These are phyloP conservation scores for Troides oblongomaculatus DNA, from an alignment of 2,888 invertebrate species.

Conservation along the genomic window DNA sequence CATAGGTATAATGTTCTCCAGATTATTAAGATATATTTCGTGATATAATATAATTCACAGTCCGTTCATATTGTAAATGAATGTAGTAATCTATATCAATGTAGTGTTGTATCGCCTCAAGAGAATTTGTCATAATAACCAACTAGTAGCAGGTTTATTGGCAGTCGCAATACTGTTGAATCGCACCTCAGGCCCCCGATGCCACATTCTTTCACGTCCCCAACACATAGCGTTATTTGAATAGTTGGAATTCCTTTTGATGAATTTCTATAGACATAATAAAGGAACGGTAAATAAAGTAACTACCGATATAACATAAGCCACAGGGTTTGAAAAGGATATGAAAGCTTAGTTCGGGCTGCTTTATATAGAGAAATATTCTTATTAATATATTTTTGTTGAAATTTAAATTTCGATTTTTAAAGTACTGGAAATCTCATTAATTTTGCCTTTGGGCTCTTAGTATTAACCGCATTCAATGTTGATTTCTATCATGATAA, in stretches of 20 bases:
- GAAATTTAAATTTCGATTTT: no score
- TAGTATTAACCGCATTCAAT: no score
- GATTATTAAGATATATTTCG: no score
- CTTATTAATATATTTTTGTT: not conserved
- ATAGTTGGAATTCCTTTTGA: slow-evolving; percentile 18
- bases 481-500: no score
- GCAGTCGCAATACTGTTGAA: slow-evolving; percentile 14
- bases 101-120: not conserved
- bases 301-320: not conserved
- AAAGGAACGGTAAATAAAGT: slow-evolving; percentile 2
- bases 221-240: slow-evolving; percentile 25
- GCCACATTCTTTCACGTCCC: slow-evolving; percentile 24
- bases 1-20: no score
- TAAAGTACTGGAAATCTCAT: no score
- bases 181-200: slow-evolving; percentile 15
- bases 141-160: slow-evolving; percentile 12
- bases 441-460: no score
- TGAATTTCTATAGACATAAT: slow-evolving; percentile 5
- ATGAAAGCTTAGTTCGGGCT: not conserved
- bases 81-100: not conserved
- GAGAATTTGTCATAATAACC: slow-evolving; percentile 1
- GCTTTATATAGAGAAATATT: not conserved
- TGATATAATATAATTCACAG: not conserved
- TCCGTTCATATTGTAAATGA: not conserved
- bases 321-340: not conserved